phyloP scores from a whole-genome alignment of 2,113 vertebrate species.

The Alaudala cheleensis region DNA sequence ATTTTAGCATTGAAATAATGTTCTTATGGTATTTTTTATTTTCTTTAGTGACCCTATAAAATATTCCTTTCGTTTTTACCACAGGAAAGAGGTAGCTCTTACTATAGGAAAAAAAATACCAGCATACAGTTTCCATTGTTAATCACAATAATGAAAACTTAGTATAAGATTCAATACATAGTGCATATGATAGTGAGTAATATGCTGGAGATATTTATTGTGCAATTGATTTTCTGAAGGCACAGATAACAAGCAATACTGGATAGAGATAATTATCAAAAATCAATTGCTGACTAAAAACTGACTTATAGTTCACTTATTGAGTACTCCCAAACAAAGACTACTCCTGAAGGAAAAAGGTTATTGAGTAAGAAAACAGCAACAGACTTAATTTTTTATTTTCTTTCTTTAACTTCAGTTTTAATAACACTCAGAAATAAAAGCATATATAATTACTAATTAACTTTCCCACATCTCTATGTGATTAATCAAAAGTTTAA shows the following conservation, averaged over 20 bases:
- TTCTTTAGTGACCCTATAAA: background rate
- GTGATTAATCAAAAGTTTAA: background rate
- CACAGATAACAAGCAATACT: background rate
- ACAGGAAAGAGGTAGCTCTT: background rate
- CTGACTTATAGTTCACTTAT: background rate
- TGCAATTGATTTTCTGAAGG: conserved; percentile 4
- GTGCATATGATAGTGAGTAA: background rate
- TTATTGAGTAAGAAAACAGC: background rate
- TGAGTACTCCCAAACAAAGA: background rate
- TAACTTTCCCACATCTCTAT: background rate
- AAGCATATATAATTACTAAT: background rate
- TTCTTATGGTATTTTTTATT: background rate
- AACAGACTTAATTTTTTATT: background rate
- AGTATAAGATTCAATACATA: background rate
- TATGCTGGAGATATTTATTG: background rate
- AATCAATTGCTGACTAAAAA: background rate
- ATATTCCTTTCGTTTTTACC: background rate
- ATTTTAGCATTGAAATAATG: background rate
- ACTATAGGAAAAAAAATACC: background rate
- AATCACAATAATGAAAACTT: background rate
- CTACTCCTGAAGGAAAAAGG: background rate
- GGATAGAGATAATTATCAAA: background rate
- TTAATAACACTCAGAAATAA: background rate
- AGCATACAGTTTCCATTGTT: background rate
- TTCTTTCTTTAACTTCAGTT: background rate